These are phyloP conservation scores for Grantiella picta DNA, from an alignment of 2,113 vertebrate species.

Conservation along the genomic window DNA sequence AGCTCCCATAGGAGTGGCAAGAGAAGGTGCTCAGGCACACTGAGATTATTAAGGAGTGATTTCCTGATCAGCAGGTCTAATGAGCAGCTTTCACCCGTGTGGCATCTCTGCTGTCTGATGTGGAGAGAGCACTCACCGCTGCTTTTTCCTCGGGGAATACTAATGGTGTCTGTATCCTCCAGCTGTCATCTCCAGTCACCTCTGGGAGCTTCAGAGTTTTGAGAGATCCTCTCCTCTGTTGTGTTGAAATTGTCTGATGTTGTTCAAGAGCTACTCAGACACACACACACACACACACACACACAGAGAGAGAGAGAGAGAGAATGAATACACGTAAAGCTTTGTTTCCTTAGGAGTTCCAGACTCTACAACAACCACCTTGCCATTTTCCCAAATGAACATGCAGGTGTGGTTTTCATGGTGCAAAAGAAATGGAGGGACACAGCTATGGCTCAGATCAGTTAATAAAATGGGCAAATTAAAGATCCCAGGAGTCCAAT, in stretches of 20 bases:
- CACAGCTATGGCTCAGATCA: neutral
- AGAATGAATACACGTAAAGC: neutral
- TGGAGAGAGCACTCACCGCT: neutral
- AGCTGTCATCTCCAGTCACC: neutral
- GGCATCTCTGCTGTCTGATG: neutral
- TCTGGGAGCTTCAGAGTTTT: neutral
- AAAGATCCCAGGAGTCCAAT: neutral
- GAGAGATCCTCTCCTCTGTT: neutral
- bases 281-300: neutral
- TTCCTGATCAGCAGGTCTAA: neutral
- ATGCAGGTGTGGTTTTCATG: neutral
- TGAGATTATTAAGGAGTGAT: neutral
- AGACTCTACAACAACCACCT: neutral
- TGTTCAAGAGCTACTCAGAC: neutral
- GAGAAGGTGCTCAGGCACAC: neutral
- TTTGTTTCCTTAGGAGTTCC: neutral
- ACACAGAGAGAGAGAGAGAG: too few relatives aligned
- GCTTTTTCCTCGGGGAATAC: neutral
- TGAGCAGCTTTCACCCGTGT: neutral
- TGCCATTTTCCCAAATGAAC: rapidly evolving
- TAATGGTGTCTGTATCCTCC: neutral
- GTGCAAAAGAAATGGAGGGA: neutral
- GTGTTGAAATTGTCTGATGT: neutral
- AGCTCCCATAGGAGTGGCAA: neutral
- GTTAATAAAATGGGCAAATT: neutral